Evolutionary conservation across 2,113 vertebrate species (phyloP), one percentile per base, ranked within the genome.

Genomic region (Albula glossodonta): DNA sequence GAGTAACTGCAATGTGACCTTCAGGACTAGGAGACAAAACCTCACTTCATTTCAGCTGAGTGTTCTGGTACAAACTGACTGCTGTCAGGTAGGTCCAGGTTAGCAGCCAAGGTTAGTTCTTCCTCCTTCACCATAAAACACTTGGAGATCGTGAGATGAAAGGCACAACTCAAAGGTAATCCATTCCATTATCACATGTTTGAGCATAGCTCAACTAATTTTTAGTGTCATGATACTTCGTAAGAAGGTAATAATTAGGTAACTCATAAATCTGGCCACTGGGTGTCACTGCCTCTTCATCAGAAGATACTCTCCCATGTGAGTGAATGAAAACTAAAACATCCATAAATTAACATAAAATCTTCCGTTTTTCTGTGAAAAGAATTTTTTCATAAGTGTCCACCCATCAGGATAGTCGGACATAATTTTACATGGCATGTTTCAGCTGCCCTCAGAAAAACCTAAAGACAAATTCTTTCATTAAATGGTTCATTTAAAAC

Each of bases 271-370:
- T 78, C 80, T 53, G 11, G 8, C 84, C 84, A 80, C 74, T 85
- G 12, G 84, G 84, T 85, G 84, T 85, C 74, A 56, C 77, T 85
- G 74, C 60, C 80, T 53, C 51, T 56, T 60, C 25, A 53, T 78
- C 50, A 78, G 15, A 77, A 78, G 82, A n/a, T 19, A n/a, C 49
- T 70, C 57, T 70, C 56, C 19, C 31, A 63, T 74, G 8, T 70
- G 19, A 83, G 22, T 70, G 31, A 66, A 5, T 13, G 22, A 57
- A 83, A 57, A 63, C 48, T 19, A 83, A 22, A 70, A 63, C 57
- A 60, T 50, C 9, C 70, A 51, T 63, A 83, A 63, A 63, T 7
- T 19, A 15, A 63, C 11, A 60, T 60, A 60, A 60, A 66, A 49
- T 57, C 82, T 83, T 83, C 82, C 56, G 17, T n/a, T 70, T 51